Evolutionary conservation across 1,140 invertebrate species (phyloP).

Genomic region (Lasioglossum albipes): DNA sequence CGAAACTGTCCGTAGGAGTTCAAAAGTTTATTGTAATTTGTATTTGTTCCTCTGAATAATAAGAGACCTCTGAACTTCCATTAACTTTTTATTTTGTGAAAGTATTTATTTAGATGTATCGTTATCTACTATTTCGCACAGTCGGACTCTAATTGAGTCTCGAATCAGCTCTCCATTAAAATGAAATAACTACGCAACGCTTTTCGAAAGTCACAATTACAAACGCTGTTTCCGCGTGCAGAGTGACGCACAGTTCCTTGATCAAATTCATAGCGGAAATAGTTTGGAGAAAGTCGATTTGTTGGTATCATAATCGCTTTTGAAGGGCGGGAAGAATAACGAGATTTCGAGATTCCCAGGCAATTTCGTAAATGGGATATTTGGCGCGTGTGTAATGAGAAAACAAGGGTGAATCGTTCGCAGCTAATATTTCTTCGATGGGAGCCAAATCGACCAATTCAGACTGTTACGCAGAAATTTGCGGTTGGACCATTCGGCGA

Average conservation of each 20-base stretch:
- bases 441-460: conserved; percentile 50
- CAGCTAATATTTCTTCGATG: conserved; percentile 50
- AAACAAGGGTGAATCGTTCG: conserved; percentile 24
- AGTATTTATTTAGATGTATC: too few relatives aligned
- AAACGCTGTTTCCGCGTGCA: background rate
- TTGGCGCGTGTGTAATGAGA: conserved; percentile 39
- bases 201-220: conserved; percentile 12
- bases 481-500: conserved; percentile 40
- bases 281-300: background rate
- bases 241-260: background rate
- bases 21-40: too few relatives aligned
- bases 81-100: too few relatives aligned
- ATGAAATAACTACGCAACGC: background rate
- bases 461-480: conserved; percentile 52
- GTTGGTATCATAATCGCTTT: background rate
- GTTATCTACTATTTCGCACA: background rate
- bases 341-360: background rate
- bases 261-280: conserved; percentile 4
- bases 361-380: too few relatives aligned
- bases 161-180: background rate
- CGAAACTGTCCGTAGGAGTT: too few relatives aligned
- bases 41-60: too few relatives aligned
- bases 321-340: too few relatives aligned
- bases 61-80: too few relatives aligned
- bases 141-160: background rate